phyloP scores from a whole-genome alignment of 2,888 invertebrate species.

The Cataglyphis livida region DNA sequence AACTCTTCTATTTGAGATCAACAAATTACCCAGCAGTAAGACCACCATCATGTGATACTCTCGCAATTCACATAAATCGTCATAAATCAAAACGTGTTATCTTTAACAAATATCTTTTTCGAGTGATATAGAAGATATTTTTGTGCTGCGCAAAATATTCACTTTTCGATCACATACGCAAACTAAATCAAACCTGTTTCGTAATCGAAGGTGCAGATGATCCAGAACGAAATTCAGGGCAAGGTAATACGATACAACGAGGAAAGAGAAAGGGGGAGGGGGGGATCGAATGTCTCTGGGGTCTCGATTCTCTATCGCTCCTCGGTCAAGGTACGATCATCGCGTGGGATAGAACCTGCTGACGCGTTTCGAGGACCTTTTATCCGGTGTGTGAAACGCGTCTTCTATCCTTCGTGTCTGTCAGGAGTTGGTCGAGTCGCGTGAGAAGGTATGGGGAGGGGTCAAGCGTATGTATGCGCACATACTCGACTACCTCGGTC shows the following conservation, averaged over 20 bases:
- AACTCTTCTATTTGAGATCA: constrained; percentile 29
- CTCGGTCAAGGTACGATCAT: constrained; percentile 73
- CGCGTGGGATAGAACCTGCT: constrained; percentile 78
- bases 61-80: background rate
- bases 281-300: constrained; percentile 48
- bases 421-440: constrained; percentile 56
- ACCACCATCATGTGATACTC: background rate
- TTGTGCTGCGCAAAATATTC: too few relatives aligned
- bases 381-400: constrained; percentile 68
- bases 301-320: constrained; percentile 72
- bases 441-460: constrained; percentile 35
- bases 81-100: background rate
- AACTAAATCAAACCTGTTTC: constrained; percentile 20
- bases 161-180: constrained; percentile 6
- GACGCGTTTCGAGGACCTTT: constrained; percentile 74
- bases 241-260: constrained; percentile 28
- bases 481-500: constrained; percentile 67
- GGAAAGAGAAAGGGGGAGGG: constrained; percentile 32
- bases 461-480: constrained; percentile 69
- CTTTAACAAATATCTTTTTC: constrained; percentile 1
- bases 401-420: constrained; percentile 60
- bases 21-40: constrained; percentile 2
- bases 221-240: constrained; percentile 38
- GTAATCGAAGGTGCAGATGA: constrained; percentile 27
- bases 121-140: background rate